phyloP scores from a whole-genome alignment of 2,113 vertebrate species.

The Phrynosoma blainvillii region DNA sequence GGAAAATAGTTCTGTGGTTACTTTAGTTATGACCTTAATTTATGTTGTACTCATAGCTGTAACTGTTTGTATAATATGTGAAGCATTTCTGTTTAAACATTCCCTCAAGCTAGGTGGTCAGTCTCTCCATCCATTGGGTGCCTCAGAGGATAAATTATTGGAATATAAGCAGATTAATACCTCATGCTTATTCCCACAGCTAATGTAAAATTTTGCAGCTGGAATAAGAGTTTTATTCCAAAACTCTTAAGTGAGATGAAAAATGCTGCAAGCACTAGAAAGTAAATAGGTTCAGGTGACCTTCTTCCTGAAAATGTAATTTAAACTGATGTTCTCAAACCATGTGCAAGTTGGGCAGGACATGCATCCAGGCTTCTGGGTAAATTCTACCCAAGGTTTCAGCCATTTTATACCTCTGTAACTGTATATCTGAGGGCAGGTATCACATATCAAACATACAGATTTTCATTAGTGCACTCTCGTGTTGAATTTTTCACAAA shows the following conservation, averaged over 20 bases:
- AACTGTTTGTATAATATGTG: conserved; percentile 52
- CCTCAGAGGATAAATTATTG: conserved; percentile 63
- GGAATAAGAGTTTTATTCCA: conserved; percentile 51
- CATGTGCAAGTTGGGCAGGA: conserved; percentile 24
- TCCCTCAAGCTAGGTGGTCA: conserved; percentile 60
- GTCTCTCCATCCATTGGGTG: conserved; percentile 54
- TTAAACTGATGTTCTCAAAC: conserved; percentile 38
- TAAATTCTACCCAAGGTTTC: conserved; percentile 2
- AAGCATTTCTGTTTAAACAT: conserved; percentile 68
- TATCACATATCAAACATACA: not conserved
- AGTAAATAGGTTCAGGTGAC: conserved; percentile 43
- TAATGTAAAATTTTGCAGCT: conserved; percentile 61
- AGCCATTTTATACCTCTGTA: conserved; percentile 5
- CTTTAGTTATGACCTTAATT: conserved; percentile 62
- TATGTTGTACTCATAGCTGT: conserved; percentile 61
- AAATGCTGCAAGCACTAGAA: conserved; percentile 48
- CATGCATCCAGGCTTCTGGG: not conserved
- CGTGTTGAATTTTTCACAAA: not conserved
- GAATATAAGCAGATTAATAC: conserved; percentile 67
- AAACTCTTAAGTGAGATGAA: conserved; percentile 49
- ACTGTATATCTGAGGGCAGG: not conserved
- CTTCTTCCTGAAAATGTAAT: conserved; percentile 34
- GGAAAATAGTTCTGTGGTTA: conserved; percentile 40
- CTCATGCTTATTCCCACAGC: conserved; percentile 62
- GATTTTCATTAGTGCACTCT: not conserved